Base-by-base conservation (phyloP, 1,140 invertebrate species). In the Helicoverpa armigera region DNA sequence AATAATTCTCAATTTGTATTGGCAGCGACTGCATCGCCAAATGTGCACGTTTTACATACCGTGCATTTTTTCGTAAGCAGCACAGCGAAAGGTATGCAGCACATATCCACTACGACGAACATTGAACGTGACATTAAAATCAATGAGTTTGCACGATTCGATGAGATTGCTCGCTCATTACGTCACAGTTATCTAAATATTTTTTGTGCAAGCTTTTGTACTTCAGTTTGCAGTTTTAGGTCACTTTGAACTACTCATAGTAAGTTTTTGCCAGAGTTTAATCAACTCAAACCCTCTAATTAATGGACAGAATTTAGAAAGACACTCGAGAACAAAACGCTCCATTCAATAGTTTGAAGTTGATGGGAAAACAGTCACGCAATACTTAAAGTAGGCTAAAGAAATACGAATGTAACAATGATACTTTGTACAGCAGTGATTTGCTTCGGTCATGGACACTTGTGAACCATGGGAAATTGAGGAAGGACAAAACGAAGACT, bases 101-200 rank as follows among this genome's bases (percentile, higher is more conserved):
- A 35, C 35, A 35, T 35, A 35, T 35, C 35, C 35, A 35, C 35
- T 35, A 35, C 35, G 35, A 3, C 3, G 43, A 61, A 63, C 73
- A 81, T 69, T 58, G 80, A 77, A 81, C 80, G 80, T 81, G 80
- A 81, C 80, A 70, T 61, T 72, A 81, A 81, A 67, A 81, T 48
- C 63, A 81, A 81, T 76, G 73, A 77, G 73, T 69, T 18, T 77
- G 73, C 60, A 70, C 58, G 58, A 77, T 81, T 76, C 75, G n/a
- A 67, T 67, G 50, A 60, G 67, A 54, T 77, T 77, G 48, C 29
- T 51, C 13, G 16, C 48, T 23, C 3, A 53, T 77, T 77, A 67
- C 75, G 75, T 77, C 61, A 77, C 61, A 65, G 29, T 65, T 50
- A n/a, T 56, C 35, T 31, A 56, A 74, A 74, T 74, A 31, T 58